These are phyloP conservation scores for Noctua fimbriata DNA, from an alignment of 2,888 invertebrate species.

Conservation along the genomic window DNA sequence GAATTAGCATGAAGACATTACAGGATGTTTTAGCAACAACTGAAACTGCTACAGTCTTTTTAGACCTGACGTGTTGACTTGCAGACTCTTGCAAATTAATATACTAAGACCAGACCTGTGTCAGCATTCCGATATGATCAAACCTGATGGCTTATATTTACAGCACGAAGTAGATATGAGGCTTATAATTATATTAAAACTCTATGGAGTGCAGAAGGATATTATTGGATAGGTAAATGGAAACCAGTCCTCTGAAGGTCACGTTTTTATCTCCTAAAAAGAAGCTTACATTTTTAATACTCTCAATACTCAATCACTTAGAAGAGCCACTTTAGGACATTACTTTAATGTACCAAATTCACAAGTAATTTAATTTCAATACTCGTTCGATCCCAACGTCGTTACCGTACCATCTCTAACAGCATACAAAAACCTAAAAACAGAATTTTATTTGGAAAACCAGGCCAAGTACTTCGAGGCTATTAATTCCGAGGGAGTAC, in stretches of 20 bases:
- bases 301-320: constrained; percentile 32
- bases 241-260: background rate
- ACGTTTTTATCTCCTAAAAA: background rate
- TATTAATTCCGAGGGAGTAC: constrained; percentile 62
- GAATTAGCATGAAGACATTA: background rate
- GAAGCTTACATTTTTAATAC: background rate
- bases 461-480: constrained; percentile 56
- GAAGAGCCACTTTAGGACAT: constrained; percentile 32
- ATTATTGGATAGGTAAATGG: background rate
- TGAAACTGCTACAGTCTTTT: background rate
- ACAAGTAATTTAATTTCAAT: constrained; percentile 61
- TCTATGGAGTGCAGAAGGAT: no score
- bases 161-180: background rate
- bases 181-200: background rate
- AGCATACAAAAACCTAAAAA: constrained; percentile 62
- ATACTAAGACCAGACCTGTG: background rate
- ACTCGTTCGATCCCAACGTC: constrained; percentile 56
- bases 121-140: background rate
- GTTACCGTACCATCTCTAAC: constrained; percentile 49
- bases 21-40: background rate
- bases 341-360: constrained; percentile 53
- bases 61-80: background rate
- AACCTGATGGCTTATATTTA: background rate
- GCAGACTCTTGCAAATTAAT: background rate
- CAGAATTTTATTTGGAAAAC: constrained; percentile 60